These are phyloP conservation scores for Dysmachus trigonus DNA, from an alignment of 2,888 invertebrate species.

Conservation along the genomic window DNA sequence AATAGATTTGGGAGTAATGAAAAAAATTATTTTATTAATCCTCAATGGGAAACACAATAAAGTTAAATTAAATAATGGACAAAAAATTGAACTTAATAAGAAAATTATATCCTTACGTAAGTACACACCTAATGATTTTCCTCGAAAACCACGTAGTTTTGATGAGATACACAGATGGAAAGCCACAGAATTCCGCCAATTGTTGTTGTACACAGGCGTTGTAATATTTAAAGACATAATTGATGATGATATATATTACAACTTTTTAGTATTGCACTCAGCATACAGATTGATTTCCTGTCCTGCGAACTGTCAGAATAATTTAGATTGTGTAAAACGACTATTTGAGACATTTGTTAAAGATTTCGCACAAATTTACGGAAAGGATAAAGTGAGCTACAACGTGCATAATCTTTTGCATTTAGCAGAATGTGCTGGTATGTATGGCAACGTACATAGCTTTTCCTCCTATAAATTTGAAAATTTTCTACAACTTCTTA, in stretches of 20 bases:
- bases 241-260: slow-evolving; percentile 46
- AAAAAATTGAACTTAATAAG: neutral
- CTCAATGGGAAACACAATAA: neutral
- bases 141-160: slow-evolving; percentile 46
- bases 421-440: neutral
- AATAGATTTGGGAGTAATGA: neutral
- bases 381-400: neutral
- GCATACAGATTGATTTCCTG: slow-evolving; percentile 34
- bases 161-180: slow-evolving; percentile 49
- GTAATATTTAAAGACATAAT: slow-evolving; percentile 49
- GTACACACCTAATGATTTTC: slow-evolving; percentile 44
- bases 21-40: neutral
- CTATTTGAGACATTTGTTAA: slow-evolving; percentile 46
- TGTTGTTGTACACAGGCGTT: slow-evolving; percentile 47
- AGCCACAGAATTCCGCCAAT: slow-evolving; percentile 43
- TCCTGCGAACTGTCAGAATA: slow-evolving; percentile 27
- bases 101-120: slow-evolving; percentile 12
- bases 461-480: slow-evolving; percentile 24
- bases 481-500: neutral
- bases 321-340: slow-evolving; percentile 41
- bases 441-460: neutral
- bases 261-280: slow-evolving; percentile 34
- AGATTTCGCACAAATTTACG: slow-evolving; percentile 20
- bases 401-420: slow-evolving; percentile 22
- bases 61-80: neutral